A percentile compares a stretch with the other conserved stretches of the same genome.
These are phyloP conservation scores for Cosmia trapezina DNA, from an alignment of 2,888 invertebrate species.

Conservation along the genomic window DNA sequence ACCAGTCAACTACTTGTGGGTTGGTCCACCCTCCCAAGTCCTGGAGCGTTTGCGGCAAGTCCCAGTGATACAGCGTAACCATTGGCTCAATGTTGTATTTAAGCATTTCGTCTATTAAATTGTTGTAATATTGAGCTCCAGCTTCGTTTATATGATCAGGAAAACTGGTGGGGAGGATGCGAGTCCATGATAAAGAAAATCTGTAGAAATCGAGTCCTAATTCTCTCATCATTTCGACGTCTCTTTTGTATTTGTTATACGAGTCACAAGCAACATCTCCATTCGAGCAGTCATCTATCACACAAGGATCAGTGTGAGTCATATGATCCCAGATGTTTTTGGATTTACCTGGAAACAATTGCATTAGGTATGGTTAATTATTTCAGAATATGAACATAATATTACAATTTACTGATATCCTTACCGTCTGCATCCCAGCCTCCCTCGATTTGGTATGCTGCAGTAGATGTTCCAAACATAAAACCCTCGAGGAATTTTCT, in stretches of 20 bases:
- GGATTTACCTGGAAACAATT: constrained; percentile 83
- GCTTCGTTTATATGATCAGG: constrained; percentile 89
- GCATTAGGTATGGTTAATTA: not conserved
- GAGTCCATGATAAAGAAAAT: constrained; percentile 91
- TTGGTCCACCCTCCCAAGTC: constrained; percentile 89
- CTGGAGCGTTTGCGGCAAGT: constrained; percentile 87
- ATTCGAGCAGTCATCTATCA: constrained; percentile 87
- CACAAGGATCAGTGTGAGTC: constrained; percentile 84
- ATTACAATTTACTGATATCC: not conserved
- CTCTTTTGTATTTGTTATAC: constrained; percentile 91
- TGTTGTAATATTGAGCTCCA: constrained; percentile 76
- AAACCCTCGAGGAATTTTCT: constrained; percentile 57
- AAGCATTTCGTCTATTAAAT: constrained; percentile 90
- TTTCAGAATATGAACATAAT: not conserved
- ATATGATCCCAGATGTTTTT: constrained; percentile 92
- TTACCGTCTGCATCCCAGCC: constrained; percentile 74
- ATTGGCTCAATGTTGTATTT: constrained; percentile 91
- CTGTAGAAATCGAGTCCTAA: constrained; percentile 88
- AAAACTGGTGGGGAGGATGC: constrained; percentile 91
- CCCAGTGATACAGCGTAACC: constrained; percentile 89
- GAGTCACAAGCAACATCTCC: constrained; percentile 91
- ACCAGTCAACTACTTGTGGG: constrained; percentile 83
- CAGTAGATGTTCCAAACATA: constrained; percentile 69
- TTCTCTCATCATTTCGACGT: constrained; percentile 84
- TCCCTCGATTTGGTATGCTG: constrained; percentile 73